Evolutionary conservation across 2,113 vertebrate genomes (phyloP), one percentile per base, ranked within the genome.

Genomic region (Brienomyrus longianalis): DNA sequence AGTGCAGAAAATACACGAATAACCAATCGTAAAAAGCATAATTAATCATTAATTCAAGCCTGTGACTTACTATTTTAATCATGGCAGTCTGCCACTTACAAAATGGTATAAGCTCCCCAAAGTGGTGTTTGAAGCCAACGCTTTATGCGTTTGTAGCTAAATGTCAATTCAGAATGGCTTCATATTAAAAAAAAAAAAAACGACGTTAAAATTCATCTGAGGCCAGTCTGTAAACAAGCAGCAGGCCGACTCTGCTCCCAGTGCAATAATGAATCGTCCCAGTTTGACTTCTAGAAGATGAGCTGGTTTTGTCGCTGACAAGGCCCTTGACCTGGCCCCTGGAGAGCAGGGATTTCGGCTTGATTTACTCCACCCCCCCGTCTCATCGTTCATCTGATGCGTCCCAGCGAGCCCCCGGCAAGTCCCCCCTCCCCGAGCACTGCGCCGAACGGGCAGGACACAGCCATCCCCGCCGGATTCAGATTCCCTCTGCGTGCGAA

Each of bases 401-500:
- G 21, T 47, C 5, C 43, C 48, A 3, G 7, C 15, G 48, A 59
- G 88, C 48, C 70, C 51, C 17, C 15, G 1, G 21, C 11, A 3
- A 87, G 27, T 27, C 51, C n/a, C 51, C 45, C 10, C 83, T 50
- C 31, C 31, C 31, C 31, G 31, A 31, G 31, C 31, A 1, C 31
- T 31, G 31, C 31, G 94, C 59, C 92, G 13, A 93, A 56, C 92
- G 95, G 94, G 94, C 92, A 94, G 94, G 93, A 62, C 83, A 89
- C 90, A 93, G 87, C 5, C 5, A 19, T 39, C 74, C 35, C 17
- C 15, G 1, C 5, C 4, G 13, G 13, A 17, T 80, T 43, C 62
- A 0, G n/a, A 31, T 31, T 70, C 62, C 27, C 62, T 70, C 62
- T 31, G 62, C 2, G n/a, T 70, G 27, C 48, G 27, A 50, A 51